Evolutionary conservation across 1,140 invertebrate species (phyloP).

Genomic region (Diachasmimorpha longicaudata): DNA sequence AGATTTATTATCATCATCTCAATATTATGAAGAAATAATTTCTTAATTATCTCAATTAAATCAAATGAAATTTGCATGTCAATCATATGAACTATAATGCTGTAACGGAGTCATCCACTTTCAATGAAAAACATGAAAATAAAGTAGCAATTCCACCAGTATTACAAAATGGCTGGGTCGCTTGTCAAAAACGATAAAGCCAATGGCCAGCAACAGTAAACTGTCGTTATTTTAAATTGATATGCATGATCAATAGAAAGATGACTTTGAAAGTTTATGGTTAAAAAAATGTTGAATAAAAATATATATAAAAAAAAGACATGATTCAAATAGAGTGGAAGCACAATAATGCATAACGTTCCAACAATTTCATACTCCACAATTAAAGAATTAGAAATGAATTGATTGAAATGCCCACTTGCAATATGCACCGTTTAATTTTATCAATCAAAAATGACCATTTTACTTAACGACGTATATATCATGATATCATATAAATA

Average conservation of each 20-base stretch:
- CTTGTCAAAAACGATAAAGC: not conserved
- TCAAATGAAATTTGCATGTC: not conserved
- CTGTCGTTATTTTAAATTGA: not conserved
- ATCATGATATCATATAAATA: constrained; percentile 20
- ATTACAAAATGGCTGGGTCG: not conserved
- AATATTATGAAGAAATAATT: not conserved
- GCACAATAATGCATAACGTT: constrained; percentile 41
- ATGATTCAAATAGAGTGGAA: constrained; percentile 39
- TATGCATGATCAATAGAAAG: not conserved
- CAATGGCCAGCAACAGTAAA: not conserved
- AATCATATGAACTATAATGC: not conserved
- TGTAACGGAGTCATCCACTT: not conserved
- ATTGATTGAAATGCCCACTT: constrained; percentile 29
- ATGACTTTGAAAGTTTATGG: not conserved
- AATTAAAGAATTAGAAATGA: constrained; percentile 8
- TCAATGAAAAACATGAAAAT: not conserved
- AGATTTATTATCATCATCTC: not conserved
- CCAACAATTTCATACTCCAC: not conserved
- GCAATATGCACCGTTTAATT: constrained; percentile 19
- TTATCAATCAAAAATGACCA: constrained; percentile 9
- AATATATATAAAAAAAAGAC: not conserved
- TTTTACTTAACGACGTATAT: constrained; percentile 19
- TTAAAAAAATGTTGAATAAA: not conserved
- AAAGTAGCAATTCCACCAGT: constrained; percentile 4
- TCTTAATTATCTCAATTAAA: not conserved